Conservation (phyloP, 2,797 vertebrate species). For the Pangasius larnaudii region DNA sequence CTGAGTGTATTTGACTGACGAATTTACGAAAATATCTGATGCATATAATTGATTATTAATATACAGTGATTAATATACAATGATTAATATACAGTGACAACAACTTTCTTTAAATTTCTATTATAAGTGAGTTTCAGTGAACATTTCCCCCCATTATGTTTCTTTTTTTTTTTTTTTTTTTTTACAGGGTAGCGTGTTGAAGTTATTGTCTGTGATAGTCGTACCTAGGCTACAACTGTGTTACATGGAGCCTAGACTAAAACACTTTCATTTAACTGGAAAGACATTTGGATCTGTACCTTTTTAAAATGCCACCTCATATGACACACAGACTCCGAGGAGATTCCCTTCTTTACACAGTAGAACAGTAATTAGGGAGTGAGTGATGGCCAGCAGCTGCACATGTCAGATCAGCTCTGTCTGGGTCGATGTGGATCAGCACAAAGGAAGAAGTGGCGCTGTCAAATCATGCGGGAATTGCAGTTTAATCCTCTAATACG, state of each 20-base stretch:
- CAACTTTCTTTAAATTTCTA: neutral
- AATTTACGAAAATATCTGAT: neutral
- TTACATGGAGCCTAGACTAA: neutral
- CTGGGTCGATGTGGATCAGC: slow-evolving; percentile 69
- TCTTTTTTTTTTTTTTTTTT: neutral
- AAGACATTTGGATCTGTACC: neutral
- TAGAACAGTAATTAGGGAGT: slow-evolving; percentile 28
- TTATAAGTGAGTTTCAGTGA: neutral
- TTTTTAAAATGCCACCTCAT: neutral
- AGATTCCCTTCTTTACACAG: slow-evolving; percentile 16
- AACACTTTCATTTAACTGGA: neutral
- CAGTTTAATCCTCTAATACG: slow-evolving; percentile 72
- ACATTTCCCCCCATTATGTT: neutral
- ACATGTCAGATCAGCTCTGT: slow-evolving; percentile 60
- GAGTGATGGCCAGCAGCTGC: slow-evolving; percentile 56
- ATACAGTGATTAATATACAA: too few relatives aligned
- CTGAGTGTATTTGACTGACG: neutral
- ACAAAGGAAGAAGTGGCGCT: slow-evolving; percentile 71
- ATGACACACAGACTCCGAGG: neutral
- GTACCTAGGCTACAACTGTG: neutral
- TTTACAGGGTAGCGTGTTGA: neutral
- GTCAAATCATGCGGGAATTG: slow-evolving; percentile 54
- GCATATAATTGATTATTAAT: neutral
- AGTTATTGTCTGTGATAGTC: neutral
- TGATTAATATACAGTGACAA: too few relatives aligned